These are phyloP conservation scores for Drosophila ustulata DNA, from an alignment of 2,888 invertebrate species.

Conservation along the genomic window DNA sequence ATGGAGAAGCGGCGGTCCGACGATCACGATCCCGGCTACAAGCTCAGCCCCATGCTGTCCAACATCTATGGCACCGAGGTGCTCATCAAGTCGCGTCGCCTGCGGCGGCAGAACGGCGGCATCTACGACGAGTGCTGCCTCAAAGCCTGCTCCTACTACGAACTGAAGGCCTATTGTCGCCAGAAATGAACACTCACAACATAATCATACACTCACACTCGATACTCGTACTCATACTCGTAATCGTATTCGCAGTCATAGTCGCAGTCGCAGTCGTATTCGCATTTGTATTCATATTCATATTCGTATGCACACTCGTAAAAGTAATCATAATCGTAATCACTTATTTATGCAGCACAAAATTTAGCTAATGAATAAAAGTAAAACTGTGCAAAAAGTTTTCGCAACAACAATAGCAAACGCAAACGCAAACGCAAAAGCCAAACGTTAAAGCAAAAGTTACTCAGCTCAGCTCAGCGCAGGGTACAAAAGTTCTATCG, in stretches of 20 bases:
- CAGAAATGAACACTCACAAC: constrained; percentile 23
- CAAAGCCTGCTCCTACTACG: constrained; percentile 62
- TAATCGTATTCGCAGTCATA: constrained; percentile 8
- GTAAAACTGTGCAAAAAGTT: constrained; percentile 72
- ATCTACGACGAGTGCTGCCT: constrained; percentile 76
- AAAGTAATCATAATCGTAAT: constrained; percentile 60
- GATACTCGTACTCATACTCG: constrained; percentile 13
- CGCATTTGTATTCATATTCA: constrained; percentile 11
- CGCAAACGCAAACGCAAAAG: constrained; percentile 34
- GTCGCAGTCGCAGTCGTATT: constrained; percentile 10
- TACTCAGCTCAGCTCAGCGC: constrained; percentile 18
- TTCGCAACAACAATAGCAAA: constrained; percentile 45
- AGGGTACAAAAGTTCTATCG: constrained; percentile 15
- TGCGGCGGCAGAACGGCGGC: constrained; percentile 48
- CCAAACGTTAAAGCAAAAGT: constrained; percentile 59
- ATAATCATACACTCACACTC: constrained; percentile 5
- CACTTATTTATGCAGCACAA: constrained; percentile 76
- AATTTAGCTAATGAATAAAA: constrained; percentile 80
- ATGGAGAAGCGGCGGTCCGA: constrained; percentile 32
- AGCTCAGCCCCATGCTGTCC: constrained; percentile 59
- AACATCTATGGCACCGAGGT: constrained; percentile 59
- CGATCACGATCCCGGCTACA: constrained; percentile 14
- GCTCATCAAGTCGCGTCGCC: constrained; percentile 65
- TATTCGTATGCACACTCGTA: constrained; percentile 26
- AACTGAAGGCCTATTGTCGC: constrained; percentile 70